Evolutionary conservation across 2,113 vertebrate genomes (phyloP).

Genomic region (human): DNA sequence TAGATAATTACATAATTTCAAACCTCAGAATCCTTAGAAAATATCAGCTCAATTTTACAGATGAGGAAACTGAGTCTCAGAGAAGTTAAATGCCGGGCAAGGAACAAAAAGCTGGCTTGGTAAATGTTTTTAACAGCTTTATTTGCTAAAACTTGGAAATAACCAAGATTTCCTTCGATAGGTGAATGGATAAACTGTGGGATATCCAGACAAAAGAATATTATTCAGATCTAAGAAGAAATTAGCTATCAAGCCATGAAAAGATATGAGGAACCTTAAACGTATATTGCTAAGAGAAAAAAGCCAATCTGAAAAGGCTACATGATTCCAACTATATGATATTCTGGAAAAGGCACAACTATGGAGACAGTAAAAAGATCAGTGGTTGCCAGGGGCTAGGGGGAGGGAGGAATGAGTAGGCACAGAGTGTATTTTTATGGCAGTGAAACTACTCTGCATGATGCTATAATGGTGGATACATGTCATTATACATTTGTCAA

Average conservation of each 20-base stretch:
- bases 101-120: not conserved
- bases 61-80: not conserved
- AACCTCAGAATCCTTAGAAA: not conserved
- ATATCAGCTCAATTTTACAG: not conserved
- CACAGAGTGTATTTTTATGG: not conserved
- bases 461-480: not conserved
- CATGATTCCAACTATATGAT: not conserved
- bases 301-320: not conserved
- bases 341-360: not conserved
- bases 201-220: not conserved
- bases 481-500: not conserved
- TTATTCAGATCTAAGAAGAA: not conserved
- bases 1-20: not conserved
- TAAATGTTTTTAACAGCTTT: not conserved
- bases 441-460: not conserved
- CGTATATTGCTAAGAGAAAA: not conserved
- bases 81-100: not conserved
- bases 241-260: not conserved
- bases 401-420: not conserved
- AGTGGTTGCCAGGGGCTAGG: not conserved
- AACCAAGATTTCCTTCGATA: not conserved
- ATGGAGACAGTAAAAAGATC: not conserved
- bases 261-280: not conserved
- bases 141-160: not conserved
- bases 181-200: not conserved